phyloP scores from a whole-genome alignment of 2,888 invertebrate species.

The Norana najaformis region DNA sequence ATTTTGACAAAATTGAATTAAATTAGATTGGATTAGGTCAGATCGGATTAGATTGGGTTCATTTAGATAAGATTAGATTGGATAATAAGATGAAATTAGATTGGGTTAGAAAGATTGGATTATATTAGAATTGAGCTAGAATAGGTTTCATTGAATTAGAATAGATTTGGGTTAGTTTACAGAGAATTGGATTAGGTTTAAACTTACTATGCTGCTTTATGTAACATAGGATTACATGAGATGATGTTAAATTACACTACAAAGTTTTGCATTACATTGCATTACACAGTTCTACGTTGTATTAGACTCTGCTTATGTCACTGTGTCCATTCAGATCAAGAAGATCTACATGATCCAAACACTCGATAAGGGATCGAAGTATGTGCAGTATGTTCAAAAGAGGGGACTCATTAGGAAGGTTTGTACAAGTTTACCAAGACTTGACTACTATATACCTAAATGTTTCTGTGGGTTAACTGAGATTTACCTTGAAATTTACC shows the following conservation, averaged over 20 bases:
- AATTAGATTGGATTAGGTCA: background rate
- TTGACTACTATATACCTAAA: background rate
- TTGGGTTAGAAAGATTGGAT: background rate
- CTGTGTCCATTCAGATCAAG: background rate
- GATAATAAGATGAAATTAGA: background rate
- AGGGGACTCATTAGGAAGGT: slow-evolving; percentile 9
- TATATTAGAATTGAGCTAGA: too few species aligned
- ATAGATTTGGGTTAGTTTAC: too few species aligned
- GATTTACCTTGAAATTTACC: background rate
- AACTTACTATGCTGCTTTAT: too few species aligned
- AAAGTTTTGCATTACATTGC: background rate
- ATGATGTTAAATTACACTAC: too few species aligned
- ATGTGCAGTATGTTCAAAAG: background rate
- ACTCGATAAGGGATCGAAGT: background rate
- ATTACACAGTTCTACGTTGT: background rate
- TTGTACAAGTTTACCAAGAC: background rate
- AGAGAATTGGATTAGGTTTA: too few species aligned
- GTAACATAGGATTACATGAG: too few species aligned
- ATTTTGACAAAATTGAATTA: background rate
- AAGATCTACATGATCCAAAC: background rate
- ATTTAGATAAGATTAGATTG: background rate
- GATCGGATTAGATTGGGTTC: background rate
- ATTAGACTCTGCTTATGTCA: background rate
- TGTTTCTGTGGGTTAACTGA: background rate
- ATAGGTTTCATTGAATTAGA: too few species aligned